Evolutionary conservation across 2,113 vertebrate species (phyloP), one percentile per base, ranked within the genome.

Genomic region (Collichthys lucidus): DNA sequence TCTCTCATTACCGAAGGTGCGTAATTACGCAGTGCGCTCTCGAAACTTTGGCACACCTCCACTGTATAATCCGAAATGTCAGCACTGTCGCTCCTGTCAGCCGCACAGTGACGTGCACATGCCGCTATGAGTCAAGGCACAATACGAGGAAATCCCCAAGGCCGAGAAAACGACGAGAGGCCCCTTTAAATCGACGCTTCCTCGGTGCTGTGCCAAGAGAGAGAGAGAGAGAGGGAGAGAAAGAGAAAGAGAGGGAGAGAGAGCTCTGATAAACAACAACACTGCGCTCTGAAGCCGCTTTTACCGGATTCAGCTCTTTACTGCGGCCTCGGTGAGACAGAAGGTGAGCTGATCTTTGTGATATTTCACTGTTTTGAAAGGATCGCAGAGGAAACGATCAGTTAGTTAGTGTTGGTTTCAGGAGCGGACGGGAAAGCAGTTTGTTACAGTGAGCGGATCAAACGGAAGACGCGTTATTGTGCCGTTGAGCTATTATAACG

Each of bases 71-170:
- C 70, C 68, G 4, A 74, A 74, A 65, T 77, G 82, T 85, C 79
- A 74, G 53, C 74, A 3, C 63, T 66, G 82, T 70, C 64, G 20
- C 31, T 74, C 14, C 8, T n/a, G 20, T 72, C 77, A 35, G 11
- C 66, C 74, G 62, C 82, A 19, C 85, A 16, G 86, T 91, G 91
- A 93, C 93, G 93, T 81, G 16, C 67, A 2, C 68, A 16, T n/a
- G 4, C 71, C 46, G 69, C 11, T 42, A 47, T 88, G 86, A 88
- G 67, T 77, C 88, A 84, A 74, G 79, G 77, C 81, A 85, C 82
- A 86, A 91, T 69, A 16, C 75, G 67, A 93, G 93, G 93, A 94
- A 94, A 95, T 92, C 91, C 93, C 94, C 90, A 77, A 70, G 82
- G 82, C 73, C 72, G 83, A 87, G 68, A 70, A 40, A 72, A 62